Base-by-base conservation (phyloP, 30 jellyfish, hydroid and myxozoan species). In the Catostylus mosaicus region DNA sequence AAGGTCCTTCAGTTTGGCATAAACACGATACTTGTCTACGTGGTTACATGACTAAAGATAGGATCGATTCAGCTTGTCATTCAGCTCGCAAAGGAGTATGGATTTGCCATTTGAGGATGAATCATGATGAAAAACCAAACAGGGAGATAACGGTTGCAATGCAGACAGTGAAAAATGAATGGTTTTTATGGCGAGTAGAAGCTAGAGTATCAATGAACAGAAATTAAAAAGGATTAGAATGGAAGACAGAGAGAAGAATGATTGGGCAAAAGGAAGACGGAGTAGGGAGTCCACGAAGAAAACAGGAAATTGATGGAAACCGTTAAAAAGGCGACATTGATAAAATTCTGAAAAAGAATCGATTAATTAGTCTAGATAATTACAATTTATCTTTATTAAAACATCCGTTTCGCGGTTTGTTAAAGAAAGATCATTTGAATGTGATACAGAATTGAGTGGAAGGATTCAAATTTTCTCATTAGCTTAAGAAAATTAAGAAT, bases 251-350 rank as follows among this genome's bases (percentile, higher is more conserved):
- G 63, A 16, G 27, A 48, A 48, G 20, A n/a, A 16, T 9, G 63
- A 48, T 48, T 18, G 23, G 32, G 26, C 38, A 37, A n/a, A 23
- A 27, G 4, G 38, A 35, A 35, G 80, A 27, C 43, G 23, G 74
- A 35, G 80, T 14, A 68, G 80, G 34, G 80, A 33, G 34, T 45
- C 65, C 65, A 5, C 1, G 43, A 48, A 33, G 32, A 74, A 11
- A 74, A 74, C 85, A 74, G 85, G 85, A 74, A 74, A 74, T 74
- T 14, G 75, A 57, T 1, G 33, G n/a, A 74, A 43, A 74, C 85
- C 85, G 78, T 76, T 56, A 76, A 33, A 76, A 30, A 23, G 88
- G 88, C 88, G 88, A 76, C 88, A 30, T 29, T 60, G 78, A 76
- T 76, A 46, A 35, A 76, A 76, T 56, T 30, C 12, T 23, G 76